Base-by-base conservation (phyloP, 2,113 vertebrate genomes). In the Brachyhypopomus occidentalis region DNA sequence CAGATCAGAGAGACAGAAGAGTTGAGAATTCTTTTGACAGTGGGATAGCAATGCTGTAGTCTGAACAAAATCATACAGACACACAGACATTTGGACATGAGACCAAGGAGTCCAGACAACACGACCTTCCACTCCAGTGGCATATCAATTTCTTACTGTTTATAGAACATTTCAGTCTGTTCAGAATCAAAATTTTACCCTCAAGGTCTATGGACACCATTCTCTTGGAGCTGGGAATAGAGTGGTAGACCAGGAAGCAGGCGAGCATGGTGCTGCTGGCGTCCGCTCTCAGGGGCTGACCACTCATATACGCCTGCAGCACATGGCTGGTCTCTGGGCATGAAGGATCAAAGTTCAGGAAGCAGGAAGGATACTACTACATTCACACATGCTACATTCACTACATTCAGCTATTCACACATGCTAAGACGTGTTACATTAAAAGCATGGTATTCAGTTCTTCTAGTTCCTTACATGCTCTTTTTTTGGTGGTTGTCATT, bases 211-310 rank as follows among this genome's bases (percentile, higher is more conserved):
- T 86, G 5, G 92, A 88, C 0, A 91, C 87, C 79, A 95, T 90
- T 86, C 94, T 95, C 48, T 84, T 90, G 0, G 94, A 94, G 0
- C 92, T 95, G 0, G 96, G 97, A 79, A 98, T 91, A 0, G 96
- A 95, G 84, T 97, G 94, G 89, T 98, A 99, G 34, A 97, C 93
- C 1, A 98, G 92, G 88, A 98, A 98, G 86, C 95, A 97, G 38
- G 97, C 95, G 89, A 98, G 88, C 93, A 94, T 92, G 84, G 87
- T 90, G 14, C 91, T 90, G 22, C 94, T 93, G 0, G 89, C 11
- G 12, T 88, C 89, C 2, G 92, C 91, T 3, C 92, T 90, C 0
- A 90, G 84, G 34, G 89, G 86, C 88, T 94, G 93, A 0, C 94
- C 92, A 0, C 86, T 94, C 84, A 98, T 89, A 88, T 98, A 98